Evolutionary conservation across 2,888 invertebrate genomes (phyloP).

Genomic region (Volucella inflata): DNA sequence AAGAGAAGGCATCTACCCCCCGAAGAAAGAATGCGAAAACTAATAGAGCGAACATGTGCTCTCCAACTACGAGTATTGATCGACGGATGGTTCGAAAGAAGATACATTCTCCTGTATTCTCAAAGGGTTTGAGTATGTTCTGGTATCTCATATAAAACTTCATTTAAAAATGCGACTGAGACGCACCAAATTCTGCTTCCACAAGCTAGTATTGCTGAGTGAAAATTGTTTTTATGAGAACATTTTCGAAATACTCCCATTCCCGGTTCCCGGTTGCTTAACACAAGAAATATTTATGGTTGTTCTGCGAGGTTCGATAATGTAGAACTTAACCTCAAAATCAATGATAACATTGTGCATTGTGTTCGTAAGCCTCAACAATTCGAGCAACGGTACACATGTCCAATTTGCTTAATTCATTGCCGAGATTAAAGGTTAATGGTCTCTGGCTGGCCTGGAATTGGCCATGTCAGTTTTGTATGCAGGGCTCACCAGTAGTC

Average conservation of each 20-base stretch:
- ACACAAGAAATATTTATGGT: background rate
- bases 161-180: too few species aligned
- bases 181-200: too few species aligned
- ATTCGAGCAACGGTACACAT: conserved; percentile 26
- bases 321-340: conserved; percentile 22
- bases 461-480: background rate
- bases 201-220: too few species aligned
- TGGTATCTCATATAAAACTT: too few species aligned
- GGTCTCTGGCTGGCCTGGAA: conserved; percentile 2
- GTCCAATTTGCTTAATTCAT: conserved; percentile 63
- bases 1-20: background rate
- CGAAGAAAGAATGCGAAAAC: background rate
- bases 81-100: background rate
- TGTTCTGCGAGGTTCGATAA: background rate
- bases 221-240: background rate
- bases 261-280: background rate
- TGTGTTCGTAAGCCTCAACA: conserved; percentile 11
- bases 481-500: background rate
- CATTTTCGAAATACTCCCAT: background rate
- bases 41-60: conserved; percentile 1
- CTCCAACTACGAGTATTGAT: background rate
- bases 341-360: conserved; percentile 34
- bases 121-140: background rate
- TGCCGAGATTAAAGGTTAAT: conserved; percentile 62
- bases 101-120: background rate